Percentiles rank a stretch among this genome's conserved stretches.
phyloP scores from a whole-genome alignment of 2,797 vertebrate genomes.

The Hapalemur alaotrensis region DNA sequence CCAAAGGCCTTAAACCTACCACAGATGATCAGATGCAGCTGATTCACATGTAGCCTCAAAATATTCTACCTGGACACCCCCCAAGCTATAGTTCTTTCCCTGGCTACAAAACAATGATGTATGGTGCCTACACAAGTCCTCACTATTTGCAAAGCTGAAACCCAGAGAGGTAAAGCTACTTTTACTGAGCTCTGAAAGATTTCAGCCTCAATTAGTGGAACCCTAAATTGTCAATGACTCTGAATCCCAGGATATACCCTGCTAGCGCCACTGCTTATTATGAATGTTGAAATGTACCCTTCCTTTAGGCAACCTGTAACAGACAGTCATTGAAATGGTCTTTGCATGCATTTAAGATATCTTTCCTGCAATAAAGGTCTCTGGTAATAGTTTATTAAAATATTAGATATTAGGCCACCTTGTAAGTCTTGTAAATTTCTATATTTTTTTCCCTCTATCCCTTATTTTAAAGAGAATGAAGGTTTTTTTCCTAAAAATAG shows the following conservation, averaged over 20 bases:
- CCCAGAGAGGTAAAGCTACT: background rate
- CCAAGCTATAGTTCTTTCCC: background rate
- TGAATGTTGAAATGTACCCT: background rate
- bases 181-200: background rate
- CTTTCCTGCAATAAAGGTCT: background rate
- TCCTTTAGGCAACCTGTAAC: background rate
- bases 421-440: background rate
- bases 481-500: background rate
- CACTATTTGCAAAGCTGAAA: background rate
- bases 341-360: background rate
- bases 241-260: background rate
- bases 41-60: background rate
- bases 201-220: background rate
- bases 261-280: background rate
- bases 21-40: background rate
- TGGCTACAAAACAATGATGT: background rate
- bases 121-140: background rate
- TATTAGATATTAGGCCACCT: background rate
- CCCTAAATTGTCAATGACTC: background rate
- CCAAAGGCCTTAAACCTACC: background rate
- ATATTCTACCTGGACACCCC: background rate
- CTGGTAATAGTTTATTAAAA: conserved; percentile 3
- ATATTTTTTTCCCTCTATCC: background rate
- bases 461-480: background rate
- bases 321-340: background rate